Conservation (phyloP, 2,113 vertebrate genomes). For the Etheostoma cragini region DNA sequence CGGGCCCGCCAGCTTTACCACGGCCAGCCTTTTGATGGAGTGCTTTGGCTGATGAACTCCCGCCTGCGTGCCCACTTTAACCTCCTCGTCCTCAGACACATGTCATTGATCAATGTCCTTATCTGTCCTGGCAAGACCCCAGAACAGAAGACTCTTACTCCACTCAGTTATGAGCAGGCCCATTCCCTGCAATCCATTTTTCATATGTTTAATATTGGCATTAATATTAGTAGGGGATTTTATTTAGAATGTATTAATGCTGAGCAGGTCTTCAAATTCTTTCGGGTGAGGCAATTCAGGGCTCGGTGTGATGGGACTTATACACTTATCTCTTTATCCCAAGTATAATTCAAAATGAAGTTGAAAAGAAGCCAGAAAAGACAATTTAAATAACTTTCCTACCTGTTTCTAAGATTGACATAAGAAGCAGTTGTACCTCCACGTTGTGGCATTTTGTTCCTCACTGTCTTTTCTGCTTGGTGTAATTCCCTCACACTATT, state of each 20-base stretch:
- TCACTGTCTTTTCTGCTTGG: slow-evolving; percentile 11
- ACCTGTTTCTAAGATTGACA: neutral
- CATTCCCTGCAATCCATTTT: slow-evolving; percentile 24
- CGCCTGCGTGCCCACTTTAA: slow-evolving; percentile 58
- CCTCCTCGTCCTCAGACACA: slow-evolving; percentile 58
- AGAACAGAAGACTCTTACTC: neutral
- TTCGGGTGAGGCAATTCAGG: neutral
- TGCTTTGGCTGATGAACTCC: slow-evolving; percentile 63
- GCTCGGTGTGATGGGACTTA: neutral
- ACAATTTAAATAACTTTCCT: neutral
- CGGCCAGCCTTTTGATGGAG: slow-evolving; percentile 66
- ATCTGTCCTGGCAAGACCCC: slow-evolving; percentile 39
- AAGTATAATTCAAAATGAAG: neutral
- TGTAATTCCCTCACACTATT: slow-evolving; percentile 31
- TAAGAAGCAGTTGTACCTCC: neutral
- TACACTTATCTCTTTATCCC: neutral
- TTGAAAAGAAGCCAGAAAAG: neutral
- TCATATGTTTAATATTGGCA: slow-evolving; percentile 25
- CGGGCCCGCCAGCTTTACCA: slow-evolving; percentile 49
- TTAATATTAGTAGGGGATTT: slow-evolving; percentile 14
- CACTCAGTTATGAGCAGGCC: slow-evolving; percentile 36
- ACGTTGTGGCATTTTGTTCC: slow-evolving; percentile 10
- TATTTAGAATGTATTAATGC: slow-evolving; percentile 10
- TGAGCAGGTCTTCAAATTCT: neutral
- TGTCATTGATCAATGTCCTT: slow-evolving; percentile 59